phyloP scores from a whole-genome alignment of 2,113 vertebrate species.

The Pithys albifrons region DNA sequence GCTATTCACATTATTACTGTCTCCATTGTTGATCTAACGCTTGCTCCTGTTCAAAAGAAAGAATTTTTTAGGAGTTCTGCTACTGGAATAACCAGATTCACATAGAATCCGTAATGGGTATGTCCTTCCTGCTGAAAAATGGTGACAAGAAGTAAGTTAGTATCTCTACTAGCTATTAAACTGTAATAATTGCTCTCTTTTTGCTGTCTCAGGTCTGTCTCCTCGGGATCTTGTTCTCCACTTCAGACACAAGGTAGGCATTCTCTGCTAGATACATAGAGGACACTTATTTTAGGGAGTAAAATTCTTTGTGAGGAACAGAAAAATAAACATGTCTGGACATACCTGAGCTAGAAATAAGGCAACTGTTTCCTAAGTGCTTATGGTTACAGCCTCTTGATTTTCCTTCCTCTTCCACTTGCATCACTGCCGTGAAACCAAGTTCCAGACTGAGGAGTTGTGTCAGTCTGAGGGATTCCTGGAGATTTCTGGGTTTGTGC shows the following conservation, averaged over 20 bases:
- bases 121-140: background rate
- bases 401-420: background rate
- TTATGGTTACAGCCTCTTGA: background rate
- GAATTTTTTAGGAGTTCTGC: background rate
- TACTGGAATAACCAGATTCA: background rate
- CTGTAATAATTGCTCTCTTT: background rate
- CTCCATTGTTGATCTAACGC: background rate
- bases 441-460: background rate
- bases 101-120: background rate
- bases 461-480: background rate
- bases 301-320: background rate
- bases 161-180: background rate
- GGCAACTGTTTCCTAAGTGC: background rate
- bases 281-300: background rate
- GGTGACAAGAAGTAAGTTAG: background rate
- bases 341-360: background rate
- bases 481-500: background rate
- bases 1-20: background rate
- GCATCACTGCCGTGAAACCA: background rate
- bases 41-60: background rate
- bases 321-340: background rate
- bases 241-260: constrained; percentile 92
- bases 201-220: constrained; percentile 84
- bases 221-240: constrained; percentile 96
- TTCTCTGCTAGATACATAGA: background rate